A percentile compares a stretch with the other conserved stretches of the same genome.
phyloP scores from a whole-genome alignment of 35 echinoderm and acorn worm species.

The Apostichopus californicus region DNA sequence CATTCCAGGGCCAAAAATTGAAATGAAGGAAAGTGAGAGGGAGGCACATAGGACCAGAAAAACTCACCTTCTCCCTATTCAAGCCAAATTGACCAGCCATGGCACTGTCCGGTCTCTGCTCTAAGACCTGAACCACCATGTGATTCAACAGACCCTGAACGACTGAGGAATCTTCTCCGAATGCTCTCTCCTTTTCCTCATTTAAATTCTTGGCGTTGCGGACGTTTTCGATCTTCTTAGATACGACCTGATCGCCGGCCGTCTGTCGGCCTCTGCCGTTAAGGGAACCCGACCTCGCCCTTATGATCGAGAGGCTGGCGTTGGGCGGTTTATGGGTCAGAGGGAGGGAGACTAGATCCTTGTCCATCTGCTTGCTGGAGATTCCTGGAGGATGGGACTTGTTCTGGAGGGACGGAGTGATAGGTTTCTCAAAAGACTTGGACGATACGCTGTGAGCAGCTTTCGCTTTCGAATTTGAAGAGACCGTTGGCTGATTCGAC shows the following conservation, averaged over 20 bases:
- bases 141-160: conserved; percentile 25
- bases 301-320: conserved; percentile 12
- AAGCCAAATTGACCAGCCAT: not conserved
- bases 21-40: no score
- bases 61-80: not conserved
- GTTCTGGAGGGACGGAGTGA: conserved; percentile 5
- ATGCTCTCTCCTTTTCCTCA: not conserved
- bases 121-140: conserved; percentile 28
- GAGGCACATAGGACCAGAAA: not conserved
- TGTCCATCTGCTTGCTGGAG: not conserved
- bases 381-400: conserved; percentile 9
- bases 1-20: no score
- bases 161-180: not conserved
- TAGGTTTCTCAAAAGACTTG: conserved; percentile 29
- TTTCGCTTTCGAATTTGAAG: conserved; percentile 18
- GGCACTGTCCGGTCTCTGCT: not conserved
- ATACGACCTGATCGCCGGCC: not conserved
- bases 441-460: not conserved
- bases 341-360: not conserved
- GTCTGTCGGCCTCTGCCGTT: not conserved
- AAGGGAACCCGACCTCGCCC: not conserved
- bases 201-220: not conserved
- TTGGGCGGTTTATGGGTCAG: conserved; percentile 5
- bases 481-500: conserved; percentile 37
- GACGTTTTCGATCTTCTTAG: not conserved